Evolutionary conservation across 2,113 vertebrate species (phyloP), one percentile per base, ranked within the genome.

Genomic region (Dipodomys ordii): DNA sequence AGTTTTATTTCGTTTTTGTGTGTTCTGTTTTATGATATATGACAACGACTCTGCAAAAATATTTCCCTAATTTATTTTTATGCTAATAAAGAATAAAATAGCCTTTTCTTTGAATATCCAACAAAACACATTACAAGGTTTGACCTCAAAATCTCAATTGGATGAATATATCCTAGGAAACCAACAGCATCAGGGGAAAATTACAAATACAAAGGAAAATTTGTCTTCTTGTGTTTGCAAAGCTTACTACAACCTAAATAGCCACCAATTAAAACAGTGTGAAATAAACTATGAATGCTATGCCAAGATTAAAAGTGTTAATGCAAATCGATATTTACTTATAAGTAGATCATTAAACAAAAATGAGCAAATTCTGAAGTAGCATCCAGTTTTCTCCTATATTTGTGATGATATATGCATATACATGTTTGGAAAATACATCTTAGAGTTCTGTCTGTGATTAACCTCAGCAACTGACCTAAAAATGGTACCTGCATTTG

Each of bases 351-450:
- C 5, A 69, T 72, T 53, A 68, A 73, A 86, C 62, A 39, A 94
- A 96, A 91, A 83, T 79, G 71, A 87, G 18, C 25, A 89, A 30
- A 13, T 71, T 90, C 57, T 46, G 13, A 87, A 90, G 94, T 76
- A 93, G 81, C 23, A 77, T 23, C 35, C 25, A 87, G 22, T 27
- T 67, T 72, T 22, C 72, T 82, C 84, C 15, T 76, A 39, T 28
- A 77, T 35, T 18, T 69, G 3, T 19, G 76, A 83, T 49, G 49
- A 87, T 68, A 30, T 13, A 27, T 44, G 18, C 27, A 32, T 69
- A 39, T 49, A 69, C 35, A 18, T 57, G 10, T 49, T n/a, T 78
- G 49, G 13, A 68, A 90, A 86, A 60, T 68, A 80, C 23, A 65
- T 68, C 11, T 88, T 93, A 9, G 68, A n/a, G 2, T 68, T 77